A percentile compares a stretch with the other conserved stretches of the same genome.
Evolutionary conservation across 1,140 invertebrate genomes (phyloP).

Genomic region (Drosophila pectinifera): DNA sequence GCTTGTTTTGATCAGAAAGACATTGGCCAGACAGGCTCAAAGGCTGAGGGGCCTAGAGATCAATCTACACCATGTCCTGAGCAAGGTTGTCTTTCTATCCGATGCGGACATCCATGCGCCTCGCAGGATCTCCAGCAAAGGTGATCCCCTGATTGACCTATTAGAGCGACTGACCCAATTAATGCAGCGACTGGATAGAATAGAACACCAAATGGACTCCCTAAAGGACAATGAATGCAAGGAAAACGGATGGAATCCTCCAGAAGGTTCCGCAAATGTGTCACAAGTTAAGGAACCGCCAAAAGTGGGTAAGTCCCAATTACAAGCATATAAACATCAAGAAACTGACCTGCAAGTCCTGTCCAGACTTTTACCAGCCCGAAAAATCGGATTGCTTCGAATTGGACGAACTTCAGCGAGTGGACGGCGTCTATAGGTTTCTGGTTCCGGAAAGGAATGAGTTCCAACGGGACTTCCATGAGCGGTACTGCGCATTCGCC

Average conservation of each 20-base stretch:
- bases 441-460: constrained; percentile 64
- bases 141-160: constrained; percentile 15
- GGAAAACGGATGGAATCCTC: neutral
- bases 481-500: constrained; percentile 73
- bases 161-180: constrained; percentile 22
- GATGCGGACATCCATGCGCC: constrained; percentile 24
- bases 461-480: constrained; percentile 65
- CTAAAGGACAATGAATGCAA: constrained; percentile 6
- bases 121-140: neutral
- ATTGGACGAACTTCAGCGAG: constrained; percentile 34
- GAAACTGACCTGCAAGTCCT: constrained; percentile 43
- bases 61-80: constrained; percentile 60
- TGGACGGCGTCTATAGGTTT: constrained; percentile 76
- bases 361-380: constrained; percentile 36
- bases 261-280: neutral
- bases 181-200: constrained; percentile 24
- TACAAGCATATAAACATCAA: neutral
- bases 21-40: constrained; percentile 49
- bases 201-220: neutral
- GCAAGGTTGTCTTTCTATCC: constrained; percentile 54
- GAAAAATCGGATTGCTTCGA: constrained; percentile 59
- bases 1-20: constrained; percentile 50
- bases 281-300: neutral
- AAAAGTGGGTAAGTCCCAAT: constrained; percentile 20
- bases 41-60: constrained; percentile 58